Conservation (phyloP, 2,888 invertebrate genomes). For the Scaptomyza reducta region DNA sequence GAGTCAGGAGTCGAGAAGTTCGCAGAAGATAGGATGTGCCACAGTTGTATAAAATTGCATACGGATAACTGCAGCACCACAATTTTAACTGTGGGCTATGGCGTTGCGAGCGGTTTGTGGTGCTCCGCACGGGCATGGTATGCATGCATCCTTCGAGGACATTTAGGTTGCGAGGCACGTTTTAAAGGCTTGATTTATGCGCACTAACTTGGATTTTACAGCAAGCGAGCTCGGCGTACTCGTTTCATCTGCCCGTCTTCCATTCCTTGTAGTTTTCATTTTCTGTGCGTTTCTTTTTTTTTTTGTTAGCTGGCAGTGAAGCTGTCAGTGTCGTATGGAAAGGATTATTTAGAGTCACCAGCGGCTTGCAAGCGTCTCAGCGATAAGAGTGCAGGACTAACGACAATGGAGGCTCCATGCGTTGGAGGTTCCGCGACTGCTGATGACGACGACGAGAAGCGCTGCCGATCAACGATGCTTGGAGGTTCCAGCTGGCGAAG, state of each 20-base stretch:
- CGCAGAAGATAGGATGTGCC: constrained; percentile 58
- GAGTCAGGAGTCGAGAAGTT: constrained; percentile 8
- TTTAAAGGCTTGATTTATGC: constrained; percentile 82
- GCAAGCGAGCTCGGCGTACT: constrained; percentile 42
- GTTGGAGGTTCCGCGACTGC: constrained; percentile 42
- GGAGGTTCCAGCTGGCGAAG: constrained; percentile 6
- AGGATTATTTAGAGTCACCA: constrained; percentile 80
- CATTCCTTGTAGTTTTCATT: constrained; percentile 20
- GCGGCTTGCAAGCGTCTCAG: constrained; percentile 77
- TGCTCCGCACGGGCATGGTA: constrained; percentile 16
- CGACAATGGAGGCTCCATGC: constrained; percentile 57
- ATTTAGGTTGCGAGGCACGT: constrained; percentile 81
- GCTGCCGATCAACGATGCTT: constrained; percentile 63
- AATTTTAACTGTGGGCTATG: constrained; percentile 55
- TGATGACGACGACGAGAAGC: constrained; percentile 67
- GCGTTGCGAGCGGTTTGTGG: constrained; percentile 45
- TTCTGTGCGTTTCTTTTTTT: constrained; percentile 11
- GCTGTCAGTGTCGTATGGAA: constrained; percentile 72
- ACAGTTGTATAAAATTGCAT: constrained; percentile 81
- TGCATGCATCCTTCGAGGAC: constrained; percentile 73
- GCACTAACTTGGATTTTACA: constrained; percentile 80
- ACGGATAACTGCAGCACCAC: constrained; percentile 66
- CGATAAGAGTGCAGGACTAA: constrained; percentile 69
- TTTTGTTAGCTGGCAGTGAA: constrained; percentile 35
- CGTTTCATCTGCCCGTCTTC: constrained; percentile 32